A percentile compares a stretch with the other conserved stretches of the same genome.
phyloP scores from a whole-genome alignment of 2,797 vertebrate species.

The Typhlichthys eigenmanni region DNA sequence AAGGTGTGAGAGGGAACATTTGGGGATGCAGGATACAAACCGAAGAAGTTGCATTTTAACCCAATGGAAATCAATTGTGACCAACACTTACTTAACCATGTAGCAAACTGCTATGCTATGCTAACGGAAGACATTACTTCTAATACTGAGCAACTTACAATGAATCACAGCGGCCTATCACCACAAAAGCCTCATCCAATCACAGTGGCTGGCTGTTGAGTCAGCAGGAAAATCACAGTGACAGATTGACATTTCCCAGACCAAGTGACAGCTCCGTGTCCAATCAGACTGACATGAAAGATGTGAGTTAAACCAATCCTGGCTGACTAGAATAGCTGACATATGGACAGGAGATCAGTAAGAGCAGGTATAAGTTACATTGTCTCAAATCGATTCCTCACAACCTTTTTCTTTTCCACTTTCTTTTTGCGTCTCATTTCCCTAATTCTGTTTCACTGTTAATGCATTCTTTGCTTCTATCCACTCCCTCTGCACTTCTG shows the following conservation, averaged over 20 bases:
- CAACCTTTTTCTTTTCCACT: constrained; percentile 9
- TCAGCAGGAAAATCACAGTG: constrained; percentile 53
- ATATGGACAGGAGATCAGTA: constrained; percentile 23
- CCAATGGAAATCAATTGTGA: no score
- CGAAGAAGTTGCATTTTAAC: no score
- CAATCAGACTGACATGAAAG: constrained; percentile 46
- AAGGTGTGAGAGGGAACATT: no score
- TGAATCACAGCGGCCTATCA: no score
- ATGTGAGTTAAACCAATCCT: constrained; percentile 45
- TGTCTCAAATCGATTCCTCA: constrained; percentile 36
- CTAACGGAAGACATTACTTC: no score
- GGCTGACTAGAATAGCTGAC: constrained; percentile 45
- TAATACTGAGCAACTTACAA: no score
- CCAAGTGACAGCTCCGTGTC: constrained; percentile 45
- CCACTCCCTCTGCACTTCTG: constrained; percentile 13
- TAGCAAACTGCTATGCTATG: no score
- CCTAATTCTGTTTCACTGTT: constrained; percentile 9
- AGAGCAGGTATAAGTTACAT: constrained; percentile 34
- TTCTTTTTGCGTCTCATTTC: not conserved
- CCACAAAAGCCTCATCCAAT: constrained; percentile 43
- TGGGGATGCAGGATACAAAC: no score
- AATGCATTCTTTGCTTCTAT: constrained; percentile 11
- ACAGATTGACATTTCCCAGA: constrained; percentile 50
- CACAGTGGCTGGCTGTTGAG: constrained; percentile 64
- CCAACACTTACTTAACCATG: no score